Conservation (phyloP, 2,113 vertebrate genomes). For the Sardina pilchardus region DNA sequence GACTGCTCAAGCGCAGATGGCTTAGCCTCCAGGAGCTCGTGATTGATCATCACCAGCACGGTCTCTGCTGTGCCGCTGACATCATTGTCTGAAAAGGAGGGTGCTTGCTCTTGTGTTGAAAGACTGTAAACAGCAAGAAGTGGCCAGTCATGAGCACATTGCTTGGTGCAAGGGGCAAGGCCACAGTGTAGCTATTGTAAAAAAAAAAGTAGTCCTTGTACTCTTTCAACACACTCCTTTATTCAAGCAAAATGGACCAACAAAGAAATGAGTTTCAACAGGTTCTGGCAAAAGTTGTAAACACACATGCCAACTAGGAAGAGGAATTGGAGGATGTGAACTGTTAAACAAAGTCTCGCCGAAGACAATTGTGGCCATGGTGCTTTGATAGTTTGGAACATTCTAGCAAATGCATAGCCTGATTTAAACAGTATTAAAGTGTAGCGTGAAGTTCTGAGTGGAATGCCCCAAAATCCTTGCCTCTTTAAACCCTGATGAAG, state of each 20-base stretch:
- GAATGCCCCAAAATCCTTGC: neutral
- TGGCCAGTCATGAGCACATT: neutral
- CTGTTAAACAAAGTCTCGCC: neutral
- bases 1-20: neutral
- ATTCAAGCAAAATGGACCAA: neutral
- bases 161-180: neutral
- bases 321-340: neutral
- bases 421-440: neutral
- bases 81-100: neutral
- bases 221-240: neutral
- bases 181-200: neutral
- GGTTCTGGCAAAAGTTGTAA: neutral
- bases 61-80: neutral
- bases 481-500: neutral
- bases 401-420: neutral
- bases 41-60: neutral
- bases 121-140: neutral
- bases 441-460: neutral
- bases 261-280: neutral
- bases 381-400: neutral
- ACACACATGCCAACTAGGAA: neutral
- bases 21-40: conserved; percentile 2
- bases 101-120: neutral
- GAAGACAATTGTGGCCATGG: neutral
- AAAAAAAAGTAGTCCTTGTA: neutral